phyloP scores from a whole-genome alignment of 2,888 invertebrate species.

The Crematogaster levior region DNA sequence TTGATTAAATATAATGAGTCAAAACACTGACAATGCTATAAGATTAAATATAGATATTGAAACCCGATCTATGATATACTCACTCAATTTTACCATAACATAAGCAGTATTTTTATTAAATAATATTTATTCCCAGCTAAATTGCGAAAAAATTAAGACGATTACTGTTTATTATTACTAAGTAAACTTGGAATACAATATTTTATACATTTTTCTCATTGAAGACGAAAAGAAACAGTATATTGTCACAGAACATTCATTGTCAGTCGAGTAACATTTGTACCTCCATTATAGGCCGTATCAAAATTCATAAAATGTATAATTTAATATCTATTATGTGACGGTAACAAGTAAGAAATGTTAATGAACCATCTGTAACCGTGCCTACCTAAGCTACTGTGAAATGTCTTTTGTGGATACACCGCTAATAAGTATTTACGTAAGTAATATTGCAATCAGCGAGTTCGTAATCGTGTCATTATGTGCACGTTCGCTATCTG shows the following conservation, averaged over 20 bases:
- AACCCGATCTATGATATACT: neutral
- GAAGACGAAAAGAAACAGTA: neutral
- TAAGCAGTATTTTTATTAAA: neutral
- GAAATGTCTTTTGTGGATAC: constrained; percentile 17
- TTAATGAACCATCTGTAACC: constrained; percentile 75
- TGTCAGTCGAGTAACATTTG: constrained; percentile 73
- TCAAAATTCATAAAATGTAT: constrained; percentile 75
- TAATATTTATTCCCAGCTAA: neutral
- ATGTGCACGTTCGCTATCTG: constrained; percentile 48
- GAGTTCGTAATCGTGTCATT: constrained; percentile 53
- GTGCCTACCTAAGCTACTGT: constrained; percentile 55
- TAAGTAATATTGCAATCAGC: constrained; percentile 61
- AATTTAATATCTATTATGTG: constrained; percentile 68
- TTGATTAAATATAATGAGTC: neutral
- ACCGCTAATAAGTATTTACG: constrained; percentile 36
- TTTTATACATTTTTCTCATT: neutral
- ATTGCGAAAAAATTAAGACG: constrained; percentile 10
- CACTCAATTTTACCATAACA: neutral
- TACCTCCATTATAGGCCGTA: constrained; percentile 67
- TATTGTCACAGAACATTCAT: constrained; percentile 55
- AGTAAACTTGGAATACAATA: neutral
- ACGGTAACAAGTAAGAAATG: constrained; percentile 69
- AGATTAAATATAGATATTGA: neutral
- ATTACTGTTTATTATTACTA: neutral
- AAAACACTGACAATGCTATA: neutral